Evolutionary conservation across 2,113 vertebrate species (phyloP).

Genomic region (Cettia cetti): DNA sequence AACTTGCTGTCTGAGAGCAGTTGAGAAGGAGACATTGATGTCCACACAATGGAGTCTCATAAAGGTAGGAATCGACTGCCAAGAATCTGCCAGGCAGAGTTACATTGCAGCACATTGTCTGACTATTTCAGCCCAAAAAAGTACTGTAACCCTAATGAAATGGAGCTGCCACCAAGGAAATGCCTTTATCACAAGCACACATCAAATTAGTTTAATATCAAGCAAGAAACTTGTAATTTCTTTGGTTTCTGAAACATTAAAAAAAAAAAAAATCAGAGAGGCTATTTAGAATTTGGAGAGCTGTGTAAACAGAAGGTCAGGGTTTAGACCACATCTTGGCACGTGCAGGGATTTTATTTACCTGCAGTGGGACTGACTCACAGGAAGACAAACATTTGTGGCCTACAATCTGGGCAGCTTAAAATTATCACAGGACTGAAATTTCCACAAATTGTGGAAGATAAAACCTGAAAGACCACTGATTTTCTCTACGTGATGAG

Average conservation of each 20-base stretch:
- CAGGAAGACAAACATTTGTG: background rate
- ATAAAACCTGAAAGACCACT: background rate
- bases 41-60: slow-evolving; percentile 34
- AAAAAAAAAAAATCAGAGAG: background rate
- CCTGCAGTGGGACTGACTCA: background rate
- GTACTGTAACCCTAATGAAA: background rate
- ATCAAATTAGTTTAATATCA: background rate
- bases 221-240: background rate
- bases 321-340: background rate
- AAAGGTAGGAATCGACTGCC: slow-evolving; percentile 28
- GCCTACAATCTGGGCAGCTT: background rate
- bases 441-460: background rate
- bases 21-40: slow-evolving; percentile 34
- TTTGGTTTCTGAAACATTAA: background rate
- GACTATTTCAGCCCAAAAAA: background rate
- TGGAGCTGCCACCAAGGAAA: background rate
- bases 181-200: background rate
- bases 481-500: background rate
- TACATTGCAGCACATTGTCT: background rate
- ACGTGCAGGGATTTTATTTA: rapidly evolving
- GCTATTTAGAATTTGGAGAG: background rate
- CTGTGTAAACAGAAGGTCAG: background rate
- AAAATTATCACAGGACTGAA: background rate
- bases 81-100: slow-evolving; percentile 51
- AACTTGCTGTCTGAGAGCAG: slow-evolving; percentile 29